phyloP scores from a whole-genome alignment of 2,113 vertebrate genomes.

The Rhinolophus ferrumequinum region DNA sequence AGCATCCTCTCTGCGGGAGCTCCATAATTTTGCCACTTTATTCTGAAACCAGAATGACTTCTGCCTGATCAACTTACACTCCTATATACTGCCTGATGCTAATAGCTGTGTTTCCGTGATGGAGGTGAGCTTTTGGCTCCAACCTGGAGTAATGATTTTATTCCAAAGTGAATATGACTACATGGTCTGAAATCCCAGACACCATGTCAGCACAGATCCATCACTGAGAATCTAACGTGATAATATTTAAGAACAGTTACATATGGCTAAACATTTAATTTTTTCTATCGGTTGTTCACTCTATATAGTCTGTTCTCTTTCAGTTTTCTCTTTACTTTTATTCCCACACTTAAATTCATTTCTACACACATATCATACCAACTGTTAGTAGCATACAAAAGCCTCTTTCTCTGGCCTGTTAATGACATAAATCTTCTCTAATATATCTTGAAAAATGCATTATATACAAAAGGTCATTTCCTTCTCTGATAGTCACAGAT shows the following conservation, averaged over 20 bases:
- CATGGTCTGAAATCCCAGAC: not conserved
- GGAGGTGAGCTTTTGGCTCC: not conserved
- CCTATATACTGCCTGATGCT: not conserved
- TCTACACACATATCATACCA: not conserved
- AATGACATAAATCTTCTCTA: slow-evolving; percentile 43
- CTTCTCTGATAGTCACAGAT: slow-evolving; percentile 36
- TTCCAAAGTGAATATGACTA: not conserved
- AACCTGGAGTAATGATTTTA: not conserved
- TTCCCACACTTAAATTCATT: slow-evolving; percentile 13
- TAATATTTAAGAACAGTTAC: slow-evolving; percentile 1
- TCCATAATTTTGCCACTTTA: not conserved
- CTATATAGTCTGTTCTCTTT: not conserved
- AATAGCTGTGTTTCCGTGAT: not conserved
- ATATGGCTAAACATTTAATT: not conserved
- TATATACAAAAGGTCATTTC: slow-evolving; percentile 52
- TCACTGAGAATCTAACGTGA: not conserved
- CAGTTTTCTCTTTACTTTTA: not conserved
- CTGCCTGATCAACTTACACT: not conserved
- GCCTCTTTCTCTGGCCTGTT: slow-evolving; percentile 43
- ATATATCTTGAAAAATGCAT: slow-evolving; percentile 33
- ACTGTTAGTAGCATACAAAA: slow-evolving; percentile 2
- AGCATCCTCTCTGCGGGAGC: not conserved
- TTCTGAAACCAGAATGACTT: not conserved
- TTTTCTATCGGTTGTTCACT: not conserved
- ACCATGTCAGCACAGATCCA: not conserved